Conservation (phyloP, 2,797 vertebrate species). For the Glyptemys insculpta region DNA sequence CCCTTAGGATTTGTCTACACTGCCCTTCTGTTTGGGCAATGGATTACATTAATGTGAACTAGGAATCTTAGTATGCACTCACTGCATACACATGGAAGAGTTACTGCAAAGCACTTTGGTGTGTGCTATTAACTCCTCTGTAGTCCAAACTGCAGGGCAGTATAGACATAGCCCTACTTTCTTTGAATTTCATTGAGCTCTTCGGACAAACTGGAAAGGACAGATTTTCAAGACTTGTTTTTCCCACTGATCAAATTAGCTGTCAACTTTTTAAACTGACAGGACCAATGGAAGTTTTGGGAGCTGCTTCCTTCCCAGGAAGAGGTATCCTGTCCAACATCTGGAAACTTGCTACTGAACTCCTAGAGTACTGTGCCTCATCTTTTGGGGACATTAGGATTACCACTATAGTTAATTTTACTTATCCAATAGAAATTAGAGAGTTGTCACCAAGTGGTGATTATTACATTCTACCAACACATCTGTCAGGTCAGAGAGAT, state of each 20-base stretch:
- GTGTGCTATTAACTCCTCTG: too few relatives aligned
- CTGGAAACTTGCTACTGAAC: not conserved
- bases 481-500: not conserved
- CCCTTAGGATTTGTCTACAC: too few relatives aligned
- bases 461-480: not conserved
- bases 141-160: too few relatives aligned
- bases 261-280: not conserved
- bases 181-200: not conserved
- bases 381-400: not conserved
- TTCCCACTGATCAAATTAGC: not conserved
- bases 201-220: not conserved
- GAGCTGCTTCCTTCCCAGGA: not conserved
- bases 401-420: not conserved
- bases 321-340: not conserved
- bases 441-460: fast-evolving
- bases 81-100: too few relatives aligned
- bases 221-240: not conserved
- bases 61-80: too few relatives aligned
- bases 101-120: too few relatives aligned
- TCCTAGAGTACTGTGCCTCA: fast-evolving
- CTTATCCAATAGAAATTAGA: fast-evolving
- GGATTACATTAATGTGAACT: too few relatives aligned
- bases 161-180: too few relatives aligned
- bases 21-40: too few relatives aligned
- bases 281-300: not conserved